Percentiles rank a stretch among this genome's conserved stretches.
These are phyloP conservation scores for Synergus gifuensis DNA, from an alignment of 2,888 invertebrate species.

Conservation along the genomic window DNA sequence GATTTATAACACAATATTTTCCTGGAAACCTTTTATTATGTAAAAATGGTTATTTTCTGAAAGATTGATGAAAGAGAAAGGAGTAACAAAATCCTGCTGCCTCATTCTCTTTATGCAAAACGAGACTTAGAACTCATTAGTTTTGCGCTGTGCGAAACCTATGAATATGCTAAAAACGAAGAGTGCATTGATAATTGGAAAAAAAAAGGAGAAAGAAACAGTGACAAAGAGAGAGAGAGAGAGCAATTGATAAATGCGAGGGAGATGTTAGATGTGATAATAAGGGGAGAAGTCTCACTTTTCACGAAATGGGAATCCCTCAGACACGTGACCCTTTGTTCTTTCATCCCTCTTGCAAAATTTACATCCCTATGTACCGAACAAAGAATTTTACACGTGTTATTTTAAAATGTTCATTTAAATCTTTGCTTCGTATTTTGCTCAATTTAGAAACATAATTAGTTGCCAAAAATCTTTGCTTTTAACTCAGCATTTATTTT, in stretches of 20 bases:
- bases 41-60: slow-evolving; percentile 46
- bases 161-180: slow-evolving; percentile 44
- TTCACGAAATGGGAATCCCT: slow-evolving; percentile 44
- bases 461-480: background rate
- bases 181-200: slow-evolving; percentile 42
- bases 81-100: background rate
- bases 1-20: slow-evolving; percentile 34
- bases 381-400: slow-evolving; percentile 24
- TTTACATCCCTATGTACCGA: slow-evolving; percentile 27
- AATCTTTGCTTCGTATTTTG: background rate
- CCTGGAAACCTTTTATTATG: slow-evolving; percentile 43
- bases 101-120: slow-evolving; percentile 1
- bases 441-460: background rate
- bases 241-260: slow-evolving; percentile 26
- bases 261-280: slow-evolving; percentile 10
- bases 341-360: slow-evolving; percentile 30
- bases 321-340: slow-evolving; percentile 35
- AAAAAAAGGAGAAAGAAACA: slow-evolving; percentile 42
- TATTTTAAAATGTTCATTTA: slow-evolving; percentile 2
- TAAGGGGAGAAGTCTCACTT: slow-evolving; percentile 46
- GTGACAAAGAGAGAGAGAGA: slow-evolving; percentile 50
- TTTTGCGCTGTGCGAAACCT: background rate
- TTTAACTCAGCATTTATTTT: background rate
- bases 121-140: slow-evolving; percentile 27
- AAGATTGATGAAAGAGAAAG: slow-evolving; percentile 37